These are phyloP conservation scores for Drosophila atripex DNA, from an alignment of 2,888 invertebrate species.

Conservation along the genomic window DNA sequence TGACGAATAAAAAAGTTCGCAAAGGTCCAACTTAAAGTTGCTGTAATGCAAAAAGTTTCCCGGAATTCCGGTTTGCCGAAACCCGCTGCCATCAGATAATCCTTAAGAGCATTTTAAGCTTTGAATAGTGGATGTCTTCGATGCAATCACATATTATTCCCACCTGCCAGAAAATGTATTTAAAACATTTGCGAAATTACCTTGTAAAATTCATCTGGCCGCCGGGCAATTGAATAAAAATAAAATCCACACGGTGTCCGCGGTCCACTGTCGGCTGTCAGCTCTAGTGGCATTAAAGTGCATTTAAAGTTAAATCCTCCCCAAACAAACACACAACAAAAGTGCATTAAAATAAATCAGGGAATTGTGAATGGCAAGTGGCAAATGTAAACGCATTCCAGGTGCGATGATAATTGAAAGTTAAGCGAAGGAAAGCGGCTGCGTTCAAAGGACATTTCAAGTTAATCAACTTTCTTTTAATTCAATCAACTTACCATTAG, in stretches of 20 bases:
- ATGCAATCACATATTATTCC: neutral
- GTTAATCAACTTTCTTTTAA: conserved; percentile 22
- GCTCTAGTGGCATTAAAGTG: conserved; percentile 68
- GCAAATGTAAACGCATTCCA: neutral
- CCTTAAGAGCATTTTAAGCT: conserved; percentile 2
- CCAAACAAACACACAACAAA: conserved; percentile 24
- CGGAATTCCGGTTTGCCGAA: conserved; percentile 3
- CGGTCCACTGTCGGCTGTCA: conserved; percentile 48
- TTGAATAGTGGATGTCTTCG: neutral
- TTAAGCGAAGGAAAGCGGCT: conserved; percentile 11
- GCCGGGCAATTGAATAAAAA: conserved; percentile 52
- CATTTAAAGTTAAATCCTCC: conserved; percentile 50
- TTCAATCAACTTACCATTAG: conserved; percentile 29
- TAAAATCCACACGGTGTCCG: conserved; percentile 53
- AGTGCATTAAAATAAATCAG: conserved; percentile 68
- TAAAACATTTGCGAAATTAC: conserved; percentile 35
- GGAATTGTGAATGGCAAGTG: neutral
- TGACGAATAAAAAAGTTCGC: conserved; percentile 57
- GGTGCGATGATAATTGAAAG: conserved; percentile 30
- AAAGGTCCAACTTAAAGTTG: conserved; percentile 56
- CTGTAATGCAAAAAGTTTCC: conserved; percentile 15
- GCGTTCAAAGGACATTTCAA: conserved; percentile 28
- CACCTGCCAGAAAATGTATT: neutral
- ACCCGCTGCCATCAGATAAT: conserved; percentile 16
- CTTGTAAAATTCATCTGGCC: conserved; percentile 1